phyloP scores from a whole-genome alignment of 2,797 vertebrate species.

The Darevskia nairensis region DNA sequence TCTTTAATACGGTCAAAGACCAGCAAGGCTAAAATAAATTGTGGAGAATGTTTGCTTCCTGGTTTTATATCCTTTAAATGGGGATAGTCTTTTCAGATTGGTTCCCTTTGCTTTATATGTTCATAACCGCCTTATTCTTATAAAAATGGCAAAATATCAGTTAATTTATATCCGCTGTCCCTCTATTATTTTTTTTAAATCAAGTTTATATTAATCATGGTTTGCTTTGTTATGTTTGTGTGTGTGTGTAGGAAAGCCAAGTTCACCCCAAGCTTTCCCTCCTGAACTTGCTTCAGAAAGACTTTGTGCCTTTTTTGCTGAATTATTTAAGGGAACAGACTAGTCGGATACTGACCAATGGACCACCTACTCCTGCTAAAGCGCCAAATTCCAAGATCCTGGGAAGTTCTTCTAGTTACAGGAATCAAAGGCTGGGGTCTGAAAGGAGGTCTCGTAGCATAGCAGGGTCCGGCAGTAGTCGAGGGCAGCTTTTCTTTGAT shows the following conservation, averaged over 20 bases:
- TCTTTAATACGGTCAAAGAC: too few relatives aligned
- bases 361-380: conserved; percentile 94
- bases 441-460: conserved; percentile 66
- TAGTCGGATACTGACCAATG: conserved; percentile 90
- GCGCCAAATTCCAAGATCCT: conserved; percentile 82
- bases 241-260: conserved; percentile 73
- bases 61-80: background rate
- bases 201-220: conserved; percentile 20
- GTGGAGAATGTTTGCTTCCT: background rate
- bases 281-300: conserved; percentile 82
- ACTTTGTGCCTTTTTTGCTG: conserved; percentile 94
- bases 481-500: conserved; percentile 88
- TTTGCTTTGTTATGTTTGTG: conserved; percentile 46
- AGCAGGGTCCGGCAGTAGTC: conserved; percentile 72
- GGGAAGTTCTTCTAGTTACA: conserved; percentile 52
- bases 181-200: too few relatives aligned
- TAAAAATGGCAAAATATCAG: background rate
- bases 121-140: background rate
- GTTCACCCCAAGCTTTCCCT: conserved; percentile 68
- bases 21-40: too few relatives aligned
- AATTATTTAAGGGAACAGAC: conserved; percentile 97
- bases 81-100: background rate
- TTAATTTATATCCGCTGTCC: too few relatives aligned
- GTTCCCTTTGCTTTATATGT: background rate
- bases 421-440: conserved; percentile 65